Evolutionary conservation across 2,888 invertebrate species (phyloP).

Genomic region (Mythimna lalbum): DNA sequence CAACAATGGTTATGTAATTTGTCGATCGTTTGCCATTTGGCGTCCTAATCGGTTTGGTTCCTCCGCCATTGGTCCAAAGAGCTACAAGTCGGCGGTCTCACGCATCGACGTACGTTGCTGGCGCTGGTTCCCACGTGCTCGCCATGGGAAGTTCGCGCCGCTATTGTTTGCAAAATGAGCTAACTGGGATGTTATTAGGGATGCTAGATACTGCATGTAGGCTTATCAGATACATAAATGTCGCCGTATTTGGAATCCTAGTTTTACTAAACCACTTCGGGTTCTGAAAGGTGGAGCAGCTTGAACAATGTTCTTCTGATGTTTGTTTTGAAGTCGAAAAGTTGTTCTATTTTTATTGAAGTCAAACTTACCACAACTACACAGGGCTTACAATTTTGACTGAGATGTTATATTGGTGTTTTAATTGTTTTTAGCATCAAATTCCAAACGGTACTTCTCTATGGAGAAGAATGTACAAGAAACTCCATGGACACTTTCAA

Average conservation of each 20-base stretch:
- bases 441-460: too few relatives aligned
- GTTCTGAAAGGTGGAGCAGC: background rate
- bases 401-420: too few relatives aligned
- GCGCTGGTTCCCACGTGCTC: slow-evolving; percentile 63
- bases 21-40: slow-evolving; percentile 10
- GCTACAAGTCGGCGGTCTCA: slow-evolving; percentile 45
- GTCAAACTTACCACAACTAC: too few relatives aligned
- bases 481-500: too few relatives aligned
- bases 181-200: slow-evolving; percentile 42
- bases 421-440: too few relatives aligned
- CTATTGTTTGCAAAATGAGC: slow-evolving; percentile 59
- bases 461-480: too few relatives aligned
- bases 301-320: background rate
- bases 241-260: accelerated
- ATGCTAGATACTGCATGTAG: slow-evolving; percentile 2
- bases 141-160: slow-evolving; percentile 53
- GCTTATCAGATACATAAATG: background rate
- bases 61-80: background rate
- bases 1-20: slow-evolving; percentile 13
- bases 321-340: background rate
- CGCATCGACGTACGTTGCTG: slow-evolving; percentile 42
- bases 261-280: background rate
- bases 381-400: too few relatives aligned
- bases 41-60: slow-evolving; percentile 7
- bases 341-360: too few relatives aligned